These are phyloP conservation scores for Bombus terrestris DNA, from an alignment of 1,140 invertebrate genomes.

Conservation along the genomic window DNA sequence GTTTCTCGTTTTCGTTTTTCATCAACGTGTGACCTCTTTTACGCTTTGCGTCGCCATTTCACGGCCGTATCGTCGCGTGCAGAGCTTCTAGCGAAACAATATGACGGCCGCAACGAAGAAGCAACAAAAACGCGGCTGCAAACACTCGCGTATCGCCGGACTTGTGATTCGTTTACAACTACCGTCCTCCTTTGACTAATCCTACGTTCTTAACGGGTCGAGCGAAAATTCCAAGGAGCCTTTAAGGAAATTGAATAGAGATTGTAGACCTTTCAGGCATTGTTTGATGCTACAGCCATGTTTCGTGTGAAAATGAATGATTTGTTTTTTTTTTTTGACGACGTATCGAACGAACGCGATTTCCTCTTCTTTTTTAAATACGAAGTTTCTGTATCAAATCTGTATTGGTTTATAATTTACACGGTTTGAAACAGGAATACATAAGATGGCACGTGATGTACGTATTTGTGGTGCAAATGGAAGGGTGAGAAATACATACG, in stretches of 20 bases:
- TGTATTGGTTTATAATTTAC: not conserved
- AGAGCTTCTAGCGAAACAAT: not conserved
- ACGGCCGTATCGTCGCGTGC: not conserved
- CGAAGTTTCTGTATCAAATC: not conserved
- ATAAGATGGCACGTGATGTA: too few relatives aligned
- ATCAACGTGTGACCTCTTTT: too few relatives aligned
- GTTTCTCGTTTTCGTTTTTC: not conserved
- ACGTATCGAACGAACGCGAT: not conserved
- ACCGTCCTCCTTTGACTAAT: not conserved
- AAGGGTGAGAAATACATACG: not conserved
- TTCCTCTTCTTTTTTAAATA: not conserved
- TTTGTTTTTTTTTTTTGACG: not conserved
- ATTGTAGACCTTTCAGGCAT: not conserved
- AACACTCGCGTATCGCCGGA: not conserved
- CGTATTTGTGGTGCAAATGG: not conserved
- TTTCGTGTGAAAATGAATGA: not conserved
- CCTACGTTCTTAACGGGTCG: conserved; percentile 29
- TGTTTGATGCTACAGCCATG: not conserved
- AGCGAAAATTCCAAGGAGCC: conserved; percentile 38
- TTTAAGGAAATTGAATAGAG: conserved; percentile 67
- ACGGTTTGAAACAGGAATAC: not conserved
- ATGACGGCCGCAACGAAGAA: not conserved
- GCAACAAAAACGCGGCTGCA: not conserved
- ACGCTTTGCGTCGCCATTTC: conserved; percentile 11
- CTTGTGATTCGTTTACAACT: conserved; percentile 25